Evolutionary conservation across 2,888 invertebrate genomes (phyloP), one percentile per base, ranked within the genome.

Genomic region (Crioceris asparagi): DNA sequence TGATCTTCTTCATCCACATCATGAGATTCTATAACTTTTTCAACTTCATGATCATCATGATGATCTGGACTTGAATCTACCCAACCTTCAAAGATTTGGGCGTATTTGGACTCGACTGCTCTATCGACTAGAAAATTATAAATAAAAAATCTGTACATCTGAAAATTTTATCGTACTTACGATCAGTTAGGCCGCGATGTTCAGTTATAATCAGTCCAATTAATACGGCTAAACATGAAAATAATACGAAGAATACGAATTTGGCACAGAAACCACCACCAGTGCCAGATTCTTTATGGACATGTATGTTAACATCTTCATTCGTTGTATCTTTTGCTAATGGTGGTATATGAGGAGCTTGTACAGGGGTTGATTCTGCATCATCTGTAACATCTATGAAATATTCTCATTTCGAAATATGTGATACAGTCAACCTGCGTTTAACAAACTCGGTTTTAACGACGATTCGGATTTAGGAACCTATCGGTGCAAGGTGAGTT

Each of bases 231-330:
- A 88, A 70, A 37, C 79, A 72, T 32, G 78, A 77, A 48, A 87
- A 69, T 17, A 88, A 65, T 2, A 77, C 66, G 57, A 87, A 85
- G 64, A 88, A 88, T 52, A 87, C 73, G 38, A 87, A 69, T 66
- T 85, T 85, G 21, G 86, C 83, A 63, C 84, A 85, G 72, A 83
- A 79, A 57, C 85, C 83, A 19, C 86, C 87, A 29, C 85, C 85
- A 11, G 83, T 82, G 29, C 76, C 76, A 50, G 73, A 77, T 27
- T 86, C 84, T 49, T 80, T 77, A 33, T 83, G 75, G 16, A 85
- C 72, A 59, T 87, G 86, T 55, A 87, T 77, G 51, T 79, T 79
- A 42, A 80, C 71, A 63, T 83, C 83, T 35, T 83, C 83, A 36
- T 50, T 53, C 29, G 21, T 12, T 8, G 15, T 35, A 29, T 35